Evolutionary conservation across 2,888 invertebrate species (phyloP).

Genomic region (Cerastis leucographa): DNA sequence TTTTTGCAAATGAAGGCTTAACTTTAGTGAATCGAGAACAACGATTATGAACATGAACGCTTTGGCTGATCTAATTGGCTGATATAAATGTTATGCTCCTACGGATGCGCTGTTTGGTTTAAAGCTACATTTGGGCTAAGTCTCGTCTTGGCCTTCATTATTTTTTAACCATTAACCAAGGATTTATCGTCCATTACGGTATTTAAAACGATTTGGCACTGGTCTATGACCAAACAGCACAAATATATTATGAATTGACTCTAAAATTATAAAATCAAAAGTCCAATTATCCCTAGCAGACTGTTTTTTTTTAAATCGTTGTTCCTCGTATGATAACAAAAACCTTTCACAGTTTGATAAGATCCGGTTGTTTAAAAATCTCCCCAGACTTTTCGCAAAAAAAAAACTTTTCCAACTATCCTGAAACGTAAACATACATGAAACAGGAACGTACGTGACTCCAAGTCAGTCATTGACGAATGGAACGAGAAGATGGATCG

Average conservation of each 20-base stretch:
- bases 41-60: neutral
- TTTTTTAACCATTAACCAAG: no score
- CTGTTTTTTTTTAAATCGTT: neutral
- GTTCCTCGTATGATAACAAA: neutral
- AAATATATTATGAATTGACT: neutral
- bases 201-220: no score
- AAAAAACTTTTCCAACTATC: neutral
- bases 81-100: neutral
- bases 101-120: neutral
- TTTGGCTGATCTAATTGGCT: no score
- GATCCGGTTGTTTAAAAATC: neutral
- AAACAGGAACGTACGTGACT: conserved; percentile 65
- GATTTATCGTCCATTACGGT: no score
- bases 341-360: neutral
- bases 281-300: neutral
- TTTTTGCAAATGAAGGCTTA: neutral
- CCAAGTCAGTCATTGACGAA: conserved; percentile 76
- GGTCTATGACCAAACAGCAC: neutral
- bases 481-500: conserved; percentile 82
- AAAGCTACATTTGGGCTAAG: neutral
- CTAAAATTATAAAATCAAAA: neutral
- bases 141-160: neutral
- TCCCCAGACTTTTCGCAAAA: neutral
- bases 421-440: conserved; percentile 18
- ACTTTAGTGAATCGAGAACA: neutral